Evolutionary conservation across 2,113 vertebrate genomes (phyloP), one percentile per base, ranked within the genome.

Genomic region (Loxodonta africana): DNA sequence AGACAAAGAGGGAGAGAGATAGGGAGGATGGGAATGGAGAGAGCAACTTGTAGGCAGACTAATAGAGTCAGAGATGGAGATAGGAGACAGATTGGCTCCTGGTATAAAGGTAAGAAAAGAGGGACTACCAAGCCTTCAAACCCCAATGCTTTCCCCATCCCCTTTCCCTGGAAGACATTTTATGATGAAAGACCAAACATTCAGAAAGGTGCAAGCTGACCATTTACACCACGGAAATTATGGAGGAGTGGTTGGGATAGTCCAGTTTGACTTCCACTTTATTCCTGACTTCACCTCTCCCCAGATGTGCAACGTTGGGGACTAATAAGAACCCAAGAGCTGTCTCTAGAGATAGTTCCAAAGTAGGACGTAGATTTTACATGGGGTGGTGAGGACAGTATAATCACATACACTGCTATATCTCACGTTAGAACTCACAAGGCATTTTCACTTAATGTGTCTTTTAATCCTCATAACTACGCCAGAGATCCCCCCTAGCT

Each of bases 1-100:
- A 37, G 37, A 37, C 37, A 37, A 37, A 37, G 37, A 37, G 37
- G 37, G 21, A 28, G 2, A 37, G 44, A 44, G 33, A 48, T 7
- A 5, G 7, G 41, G 20, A 17, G 4, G 73, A 28, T 5, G 15
- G 28, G 3, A 0, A 0, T 60, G 5, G 60, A 4, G 5, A 78
- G 14, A 73, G 6, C 8, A 60, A 53, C 74, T 76, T 28, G 62
- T 18, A 87, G 14, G 28, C 4, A 67, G 28, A 76, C 15, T n/a
- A 20, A 51, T 14, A 30, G 26, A 80, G 28, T 23, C 30, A 88
- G 46, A 80, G 23, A 28, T 0, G 30, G 46, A 78, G 20, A 17
- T 25, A 26, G 51, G 37, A 53, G 28, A 5, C 37, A 63, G 30
- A 1, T 33, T 26, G 25, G 17, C 69, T 87, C 80, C 6, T 8